These are phyloP conservation scores for Aeoliscus strigatus DNA, from an alignment of 2,797 vertebrate species.

Conservation along the genomic window DNA sequence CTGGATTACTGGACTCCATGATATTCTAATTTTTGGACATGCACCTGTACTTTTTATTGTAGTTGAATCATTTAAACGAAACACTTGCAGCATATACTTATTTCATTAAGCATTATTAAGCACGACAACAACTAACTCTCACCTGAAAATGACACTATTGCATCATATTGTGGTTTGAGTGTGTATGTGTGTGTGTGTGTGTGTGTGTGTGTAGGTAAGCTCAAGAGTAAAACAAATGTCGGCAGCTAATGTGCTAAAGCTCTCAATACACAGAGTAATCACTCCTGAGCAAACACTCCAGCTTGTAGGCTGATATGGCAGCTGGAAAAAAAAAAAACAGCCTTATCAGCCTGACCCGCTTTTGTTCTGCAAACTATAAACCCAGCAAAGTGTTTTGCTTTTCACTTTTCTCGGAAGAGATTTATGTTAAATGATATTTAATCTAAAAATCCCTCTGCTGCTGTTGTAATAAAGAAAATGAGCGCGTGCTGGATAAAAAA, in stretches of 20 bases:
- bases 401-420: conserved; percentile 53
- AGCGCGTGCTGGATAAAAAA: conserved; percentile 54
- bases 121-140: too few relatives aligned
- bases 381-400: conserved; percentile 29
- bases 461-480: conserved; percentile 62
- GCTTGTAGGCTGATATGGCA: conserved; percentile 22
- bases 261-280: conserved; percentile 31
- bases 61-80: too few relatives aligned
- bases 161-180: too few relatives aligned
- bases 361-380: conserved; percentile 44
- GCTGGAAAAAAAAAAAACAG: neutral
- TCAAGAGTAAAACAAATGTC: conserved; percentile 24
- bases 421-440: conserved; percentile 60
- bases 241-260: conserved; percentile 35
- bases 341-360: conserved; percentile 43
- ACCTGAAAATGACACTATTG: too few relatives aligned
- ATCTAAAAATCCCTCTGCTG: conserved; percentile 56
- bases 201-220: too few relatives aligned
- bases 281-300: conserved; percentile 33
- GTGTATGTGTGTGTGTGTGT: too few relatives aligned
- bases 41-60: too few relatives aligned
- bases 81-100: too few relatives aligned
- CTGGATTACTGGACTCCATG: too few relatives aligned
- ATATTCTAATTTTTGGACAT: too few relatives aligned
- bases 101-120: too few relatives aligned